Evolutionary conservation across 2,113 vertebrate species (phyloP), one percentile per base, ranked within the genome.

Genomic region (Paramormyrops kingsleyae): DNA sequence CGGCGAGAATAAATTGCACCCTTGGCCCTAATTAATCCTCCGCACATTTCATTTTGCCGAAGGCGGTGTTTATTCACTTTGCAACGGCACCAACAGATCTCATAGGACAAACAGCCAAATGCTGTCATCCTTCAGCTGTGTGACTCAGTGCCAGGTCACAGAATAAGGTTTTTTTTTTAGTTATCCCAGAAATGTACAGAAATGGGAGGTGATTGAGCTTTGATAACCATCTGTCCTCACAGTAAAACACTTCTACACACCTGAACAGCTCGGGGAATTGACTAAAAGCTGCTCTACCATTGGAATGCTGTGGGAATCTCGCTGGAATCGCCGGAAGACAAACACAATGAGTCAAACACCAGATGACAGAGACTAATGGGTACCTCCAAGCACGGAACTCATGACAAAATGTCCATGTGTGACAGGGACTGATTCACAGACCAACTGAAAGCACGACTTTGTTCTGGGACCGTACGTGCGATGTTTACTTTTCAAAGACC

Each of bases 1-100:
- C 17, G 24, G 7, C 10, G 6, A 24, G 24, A 84, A 44, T 42
- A 84, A 84, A 84, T 84, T 47, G 83, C 44, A 46, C 39, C 15
- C 21, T 35, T 17, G n/a, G 49, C 85, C n/a, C 85, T 87, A 53
- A 49, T 50, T 77, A 80, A 10, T 86, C 42, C 83, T 70, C 21
- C 47, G 21, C 56, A 87, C 15, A 66, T 53, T 70, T 89, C 44
- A 46, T 89, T 49, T 42, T 6, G 62, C 52, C 42, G 35, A 66
- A 84, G 42, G 83, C 52, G 27, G 53, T 86, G 83, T 89, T 89
- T 70, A 86, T 70, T 70, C 83, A 59, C 44, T 84, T 27, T 27
- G 9, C 21, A 24, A 86, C 0, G 59, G 27, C 17, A 85, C 42
- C 89, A 62, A 83, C 39, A 85, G 42, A 56, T 53, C 74, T 46